These are phyloP conservation scores for Dicrostonyx torquatus DNA, from an alignment of 2,797 vertebrate species.

Conservation along the genomic window DNA sequence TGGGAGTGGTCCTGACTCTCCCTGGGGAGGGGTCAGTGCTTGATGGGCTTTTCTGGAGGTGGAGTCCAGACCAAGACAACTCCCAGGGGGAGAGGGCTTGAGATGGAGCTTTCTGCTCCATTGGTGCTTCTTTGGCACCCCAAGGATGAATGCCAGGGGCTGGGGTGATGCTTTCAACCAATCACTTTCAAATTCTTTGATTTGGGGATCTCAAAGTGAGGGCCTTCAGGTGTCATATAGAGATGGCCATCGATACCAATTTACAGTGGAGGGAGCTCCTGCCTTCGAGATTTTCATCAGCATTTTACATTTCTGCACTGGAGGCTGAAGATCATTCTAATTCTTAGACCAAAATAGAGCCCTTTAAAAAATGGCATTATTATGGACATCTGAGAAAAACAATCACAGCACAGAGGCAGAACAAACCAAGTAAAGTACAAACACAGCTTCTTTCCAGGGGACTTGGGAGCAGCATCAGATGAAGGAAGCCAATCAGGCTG, in stretches of 20 bases:
- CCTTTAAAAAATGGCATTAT: background rate
- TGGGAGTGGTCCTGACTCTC: no score
- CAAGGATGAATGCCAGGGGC: no score
- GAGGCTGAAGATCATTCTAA: conserved; percentile 38
- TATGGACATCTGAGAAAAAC: conserved; percentile 28
- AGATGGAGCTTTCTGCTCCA: no score
- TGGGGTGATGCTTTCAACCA: no score
- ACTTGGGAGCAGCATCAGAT: background rate
- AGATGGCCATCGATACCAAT: conserved; percentile 22
- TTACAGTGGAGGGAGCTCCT: background rate
- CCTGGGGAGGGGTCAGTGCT: no score
- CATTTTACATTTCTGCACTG: conserved; percentile 39
- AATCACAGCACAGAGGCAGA: background rate
- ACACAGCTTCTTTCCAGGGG: background rate
- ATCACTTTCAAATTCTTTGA: background rate
- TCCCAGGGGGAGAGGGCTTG: no score
- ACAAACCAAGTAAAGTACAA: background rate
- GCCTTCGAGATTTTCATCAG: background rate
- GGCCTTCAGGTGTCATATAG: background rate
- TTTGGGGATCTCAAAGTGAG: background rate
- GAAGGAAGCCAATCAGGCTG: background rate
- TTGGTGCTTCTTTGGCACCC: no score
- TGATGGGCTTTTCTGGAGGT: no score
- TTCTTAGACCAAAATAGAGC: background rate
- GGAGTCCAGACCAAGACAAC: no score